Conservation (phyloP, 92 coral and sea anemone species). For the Heliopora coerulea region DNA sequence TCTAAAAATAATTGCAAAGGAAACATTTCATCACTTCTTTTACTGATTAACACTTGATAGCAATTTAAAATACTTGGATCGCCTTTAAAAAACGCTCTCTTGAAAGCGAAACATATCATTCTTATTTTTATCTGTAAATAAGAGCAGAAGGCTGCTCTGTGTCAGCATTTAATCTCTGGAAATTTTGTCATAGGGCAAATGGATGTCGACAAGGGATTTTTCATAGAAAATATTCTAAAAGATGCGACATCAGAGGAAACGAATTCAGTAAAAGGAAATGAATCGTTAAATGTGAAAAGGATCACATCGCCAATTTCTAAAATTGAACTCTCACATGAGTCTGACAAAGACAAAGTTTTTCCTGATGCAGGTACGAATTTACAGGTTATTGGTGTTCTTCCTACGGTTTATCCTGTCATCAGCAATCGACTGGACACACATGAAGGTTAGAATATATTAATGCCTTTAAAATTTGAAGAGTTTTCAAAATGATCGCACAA, state of each 20-base stretch:
- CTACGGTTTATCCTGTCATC: conserved; percentile 43
- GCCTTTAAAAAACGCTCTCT: conserved; percentile 38
- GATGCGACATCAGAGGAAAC: conserved; percentile 1
- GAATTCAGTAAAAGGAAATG: not conserved
- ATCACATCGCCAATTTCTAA: not conserved
- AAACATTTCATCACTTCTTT: conserved; percentile 41
- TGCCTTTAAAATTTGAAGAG: conserved; percentile 21
- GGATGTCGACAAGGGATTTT: conserved; percentile 36
- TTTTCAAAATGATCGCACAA: not conserved
- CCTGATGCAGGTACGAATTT: conserved; percentile 20
- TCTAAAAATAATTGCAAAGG: conserved; percentile 41
- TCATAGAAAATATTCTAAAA: conserved; percentile 36
- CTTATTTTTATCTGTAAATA: conserved; percentile 24
- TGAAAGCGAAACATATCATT: conserved; percentile 35
- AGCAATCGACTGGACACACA: conserved; percentile 44
- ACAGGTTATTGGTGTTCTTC: conserved; percentile 30
- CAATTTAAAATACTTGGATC: conserved; percentile 40
- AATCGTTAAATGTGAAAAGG: too few species aligned
- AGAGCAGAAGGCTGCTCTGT: conserved; percentile 26
- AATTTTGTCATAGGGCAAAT: not conserved
- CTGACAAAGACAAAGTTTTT: not conserved
- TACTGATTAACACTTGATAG: conserved; percentile 46
- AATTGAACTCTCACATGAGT: not conserved
- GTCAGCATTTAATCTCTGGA: not conserved
- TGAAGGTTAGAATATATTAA: conserved; percentile 30